Percentiles rank a stretch among this genome's conserved stretches.
These are phyloP conservation scores for Gadopsis bispinosus DNA, from an alignment of 2,797 vertebrate species.

Conservation along the genomic window DNA sequence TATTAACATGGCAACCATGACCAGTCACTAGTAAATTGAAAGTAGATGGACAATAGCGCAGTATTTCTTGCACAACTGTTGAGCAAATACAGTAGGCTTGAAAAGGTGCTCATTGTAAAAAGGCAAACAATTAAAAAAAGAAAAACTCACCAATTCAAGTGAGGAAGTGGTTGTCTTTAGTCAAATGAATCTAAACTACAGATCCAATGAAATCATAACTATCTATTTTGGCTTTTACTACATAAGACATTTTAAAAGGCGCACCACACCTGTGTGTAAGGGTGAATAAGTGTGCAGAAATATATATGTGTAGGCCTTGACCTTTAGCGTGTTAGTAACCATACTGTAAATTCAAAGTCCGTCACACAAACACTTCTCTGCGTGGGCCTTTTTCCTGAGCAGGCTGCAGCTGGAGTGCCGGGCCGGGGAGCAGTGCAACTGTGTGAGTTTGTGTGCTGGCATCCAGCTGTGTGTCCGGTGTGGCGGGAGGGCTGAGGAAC, in stretches of 20 bases:
- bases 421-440: constrained; percentile 46
- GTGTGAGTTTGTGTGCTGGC: constrained; percentile 17
- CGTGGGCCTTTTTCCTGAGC: constrained; percentile 65
- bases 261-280: constrained; percentile 40
- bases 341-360: constrained; percentile 36
- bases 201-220: constrained; percentile 8
- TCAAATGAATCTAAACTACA: constrained; percentile 3
- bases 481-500: constrained; percentile 76
- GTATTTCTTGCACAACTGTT: constrained; percentile 60
- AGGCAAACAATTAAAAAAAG: constrained; percentile 61
- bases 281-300: constrained; percentile 48
- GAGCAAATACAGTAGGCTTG: constrained; percentile 45
- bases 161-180: constrained; percentile 2
- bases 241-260: constrained; percentile 47
- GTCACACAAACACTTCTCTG: constrained; percentile 83
- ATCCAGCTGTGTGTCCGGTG: constrained; percentile 67
- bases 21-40: constrained; percentile 25
- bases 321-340: constrained; percentile 8
- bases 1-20: constrained; percentile 41
- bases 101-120: constrained; percentile 53
- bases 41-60: constrained; percentile 29
- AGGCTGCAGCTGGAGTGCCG: constrained; percentile 56
- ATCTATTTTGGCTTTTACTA: constrained; percentile 21
- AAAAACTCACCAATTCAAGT: constrained; percentile 3
- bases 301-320: constrained; percentile 34